Percentiles rank a stretch among this genome's conserved stretches.
Evolutionary conservation across 1,140 invertebrate species (phyloP).

Genomic region (Phenacoccus solenopsis): DNA sequence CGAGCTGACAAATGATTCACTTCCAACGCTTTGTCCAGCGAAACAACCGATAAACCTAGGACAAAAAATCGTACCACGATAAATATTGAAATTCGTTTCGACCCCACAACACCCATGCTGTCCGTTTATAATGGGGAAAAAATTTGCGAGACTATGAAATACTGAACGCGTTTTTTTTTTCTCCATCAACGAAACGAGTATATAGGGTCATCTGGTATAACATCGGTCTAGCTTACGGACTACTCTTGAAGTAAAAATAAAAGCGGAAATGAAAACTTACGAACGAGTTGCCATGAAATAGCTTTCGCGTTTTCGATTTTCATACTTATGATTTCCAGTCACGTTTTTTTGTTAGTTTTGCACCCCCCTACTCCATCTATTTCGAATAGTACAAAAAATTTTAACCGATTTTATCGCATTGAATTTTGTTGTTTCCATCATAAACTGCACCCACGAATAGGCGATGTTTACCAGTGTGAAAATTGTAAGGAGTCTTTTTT

Average conservation of each 20-base stretch:
- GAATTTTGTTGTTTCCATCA: background rate
- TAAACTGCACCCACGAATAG: background rate
- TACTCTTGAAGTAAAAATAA: background rate
- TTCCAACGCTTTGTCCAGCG: slow-evolving; percentile 58
- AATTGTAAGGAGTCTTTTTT: too few relatives aligned
- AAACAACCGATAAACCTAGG: slow-evolving; percentile 56
- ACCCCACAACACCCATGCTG: too few relatives aligned
- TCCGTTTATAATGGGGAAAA: background rate
- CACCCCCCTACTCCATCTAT: background rate
- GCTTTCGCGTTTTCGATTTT: background rate
- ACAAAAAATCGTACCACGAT: slow-evolving; percentile 18
- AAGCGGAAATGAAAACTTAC: slow-evolving; percentile 1
- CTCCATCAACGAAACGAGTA: background rate
- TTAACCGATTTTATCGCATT: background rate
- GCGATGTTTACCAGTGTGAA: too few relatives aligned
- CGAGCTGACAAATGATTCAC: slow-evolving; percentile 51
- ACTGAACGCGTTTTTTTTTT: too few relatives aligned
- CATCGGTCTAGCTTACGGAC: background rate
- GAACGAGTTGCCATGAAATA: background rate
- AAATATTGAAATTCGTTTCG: background rate
- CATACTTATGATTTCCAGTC: background rate
- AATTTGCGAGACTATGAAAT: background rate
- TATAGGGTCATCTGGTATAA: background rate
- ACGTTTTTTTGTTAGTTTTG: background rate
- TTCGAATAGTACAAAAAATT: background rate